A percentile compares a stretch with the other conserved stretches of the same genome.
phyloP scores from a whole-genome alignment of 2,888 invertebrate genomes.

The Empis livida region DNA sequence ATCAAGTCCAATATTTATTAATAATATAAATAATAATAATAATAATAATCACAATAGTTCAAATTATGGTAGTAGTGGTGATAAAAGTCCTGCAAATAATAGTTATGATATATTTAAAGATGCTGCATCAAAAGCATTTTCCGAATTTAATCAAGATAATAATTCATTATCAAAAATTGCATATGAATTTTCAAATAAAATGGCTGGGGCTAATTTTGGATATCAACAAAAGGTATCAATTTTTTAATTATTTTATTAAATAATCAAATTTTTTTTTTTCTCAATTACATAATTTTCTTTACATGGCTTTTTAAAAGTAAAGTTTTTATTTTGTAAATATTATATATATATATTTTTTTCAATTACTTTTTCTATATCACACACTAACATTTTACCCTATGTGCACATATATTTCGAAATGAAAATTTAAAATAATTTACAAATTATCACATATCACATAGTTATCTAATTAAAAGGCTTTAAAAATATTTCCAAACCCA shows the following conservation, averaged over 20 bases:
- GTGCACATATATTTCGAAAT: no score
- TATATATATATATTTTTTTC: no score
- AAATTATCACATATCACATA: no score
- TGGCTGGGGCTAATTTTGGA: conserved; percentile 8
- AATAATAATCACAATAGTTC: neutral
- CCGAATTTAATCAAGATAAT: conserved; percentile 9
- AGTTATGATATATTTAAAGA: conserved; percentile 12
- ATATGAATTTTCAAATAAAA: conserved; percentile 14
- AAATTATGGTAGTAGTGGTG: neutral
- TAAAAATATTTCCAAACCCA: no score
- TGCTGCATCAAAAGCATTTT: conserved; percentile 12
- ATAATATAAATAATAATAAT: neutral
- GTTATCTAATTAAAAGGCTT: no score
- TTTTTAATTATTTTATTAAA: neutral
- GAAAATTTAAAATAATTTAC: no score
- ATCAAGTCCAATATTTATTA: neutral
- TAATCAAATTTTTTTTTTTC: no score
- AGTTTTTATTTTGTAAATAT: no score
- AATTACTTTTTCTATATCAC: no score
- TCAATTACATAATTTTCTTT: no score
- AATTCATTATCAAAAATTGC: neutral
- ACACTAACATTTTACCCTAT: no score
- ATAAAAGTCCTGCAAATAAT: neutral
- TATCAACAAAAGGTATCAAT: conserved; percentile 8
- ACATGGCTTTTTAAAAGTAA: no score